Evolutionary conservation across 1,140 invertebrate genomes (phyloP).

Genomic region (Lepeophtheirus salmonis): DNA sequence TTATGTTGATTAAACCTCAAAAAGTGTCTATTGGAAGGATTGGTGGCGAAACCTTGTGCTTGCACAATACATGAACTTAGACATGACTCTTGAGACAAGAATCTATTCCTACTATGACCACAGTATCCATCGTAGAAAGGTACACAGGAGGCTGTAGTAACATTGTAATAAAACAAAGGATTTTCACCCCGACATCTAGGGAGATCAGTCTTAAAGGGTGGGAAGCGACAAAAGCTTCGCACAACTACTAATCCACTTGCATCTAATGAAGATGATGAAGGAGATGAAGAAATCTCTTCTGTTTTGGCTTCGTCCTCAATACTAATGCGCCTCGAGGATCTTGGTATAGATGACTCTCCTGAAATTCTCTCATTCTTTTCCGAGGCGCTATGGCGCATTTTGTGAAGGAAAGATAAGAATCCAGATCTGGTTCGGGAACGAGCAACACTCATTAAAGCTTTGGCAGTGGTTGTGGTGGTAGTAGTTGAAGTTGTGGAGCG

Average conservation of each 20-base stretch:
- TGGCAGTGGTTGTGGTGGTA: neutral
- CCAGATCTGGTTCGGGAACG: neutral
- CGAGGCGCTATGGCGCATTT: neutral
- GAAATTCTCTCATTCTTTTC: neutral
- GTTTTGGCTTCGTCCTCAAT: too few relatives aligned
- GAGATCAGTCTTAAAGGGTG: neutral
- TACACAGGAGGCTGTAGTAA: slow-evolving; percentile 2
- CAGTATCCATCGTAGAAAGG: slow-evolving; percentile 10
- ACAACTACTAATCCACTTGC: slow-evolving; percentile 5
- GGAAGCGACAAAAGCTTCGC: slow-evolving; percentile 2
- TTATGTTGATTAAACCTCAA: neutral
- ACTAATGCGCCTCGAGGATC: neutral
- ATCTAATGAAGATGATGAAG: neutral
- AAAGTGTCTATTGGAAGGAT: neutral
- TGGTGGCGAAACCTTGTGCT: neutral
- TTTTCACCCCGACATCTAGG: neutral
- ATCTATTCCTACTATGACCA: slow-evolving; percentile 1
- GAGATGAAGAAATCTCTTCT: too few relatives aligned
- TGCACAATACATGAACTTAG: slow-evolving; percentile 2
- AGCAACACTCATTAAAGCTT: neutral
- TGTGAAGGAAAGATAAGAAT: neutral
- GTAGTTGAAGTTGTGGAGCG: neutral
- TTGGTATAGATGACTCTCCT: too few relatives aligned
- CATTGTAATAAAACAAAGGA: slow-evolving; percentile 14
- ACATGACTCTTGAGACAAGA: neutral